A percentile compares a stretch with the other conserved stretches of the same genome.
Conservation (phyloP, 2,888 invertebrate species). For the Drosophila melanosoma region DNA sequence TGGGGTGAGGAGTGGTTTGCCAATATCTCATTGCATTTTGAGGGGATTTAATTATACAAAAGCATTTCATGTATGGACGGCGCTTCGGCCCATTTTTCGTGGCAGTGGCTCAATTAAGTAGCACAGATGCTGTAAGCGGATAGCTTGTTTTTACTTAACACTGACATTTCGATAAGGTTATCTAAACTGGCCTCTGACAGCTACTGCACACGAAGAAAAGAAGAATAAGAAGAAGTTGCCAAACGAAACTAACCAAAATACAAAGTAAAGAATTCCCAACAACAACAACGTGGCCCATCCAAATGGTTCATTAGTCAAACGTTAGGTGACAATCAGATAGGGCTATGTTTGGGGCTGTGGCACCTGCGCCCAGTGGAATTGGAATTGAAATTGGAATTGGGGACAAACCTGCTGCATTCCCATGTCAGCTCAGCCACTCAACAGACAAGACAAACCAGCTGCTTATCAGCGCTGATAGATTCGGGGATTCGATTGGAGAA, state of each 20-base stretch:
- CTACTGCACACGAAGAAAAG: conserved; percentile 57
- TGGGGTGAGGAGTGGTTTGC: neutral
- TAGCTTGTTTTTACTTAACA: conserved; percentile 59
- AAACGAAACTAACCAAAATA: conserved; percentile 22
- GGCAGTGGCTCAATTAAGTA: conserved; percentile 68
- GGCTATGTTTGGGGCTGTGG: conserved; percentile 31
- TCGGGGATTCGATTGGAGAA: conserved; percentile 45
- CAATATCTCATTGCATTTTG: conserved; percentile 40
- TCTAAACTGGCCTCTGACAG: conserved; percentile 61
- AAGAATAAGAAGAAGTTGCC: conserved; percentile 8
- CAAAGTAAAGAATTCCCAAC: conserved; percentile 30
- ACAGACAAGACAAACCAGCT: conserved; percentile 35
- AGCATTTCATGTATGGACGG: conserved; percentile 26
- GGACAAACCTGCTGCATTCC: conserved; percentile 75
- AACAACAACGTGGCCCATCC: neutral
- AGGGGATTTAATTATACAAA: conserved; percentile 61
- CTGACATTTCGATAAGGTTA: conserved; percentile 67
- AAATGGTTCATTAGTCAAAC: conserved; percentile 75
- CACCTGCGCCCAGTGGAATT: conserved; percentile 33
- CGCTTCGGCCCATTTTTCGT: conserved; percentile 26
- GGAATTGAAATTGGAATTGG: conserved; percentile 33
- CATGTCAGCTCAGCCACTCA: conserved; percentile 43
- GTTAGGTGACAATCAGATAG: conserved; percentile 78
- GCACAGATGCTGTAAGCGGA: conserved; percentile 70
- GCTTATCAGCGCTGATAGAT: conserved; percentile 63